Evolutionary conservation across 2,888 invertebrate genomes (phyloP).

Genomic region (Drosophila parthenogenetica): DNA sequence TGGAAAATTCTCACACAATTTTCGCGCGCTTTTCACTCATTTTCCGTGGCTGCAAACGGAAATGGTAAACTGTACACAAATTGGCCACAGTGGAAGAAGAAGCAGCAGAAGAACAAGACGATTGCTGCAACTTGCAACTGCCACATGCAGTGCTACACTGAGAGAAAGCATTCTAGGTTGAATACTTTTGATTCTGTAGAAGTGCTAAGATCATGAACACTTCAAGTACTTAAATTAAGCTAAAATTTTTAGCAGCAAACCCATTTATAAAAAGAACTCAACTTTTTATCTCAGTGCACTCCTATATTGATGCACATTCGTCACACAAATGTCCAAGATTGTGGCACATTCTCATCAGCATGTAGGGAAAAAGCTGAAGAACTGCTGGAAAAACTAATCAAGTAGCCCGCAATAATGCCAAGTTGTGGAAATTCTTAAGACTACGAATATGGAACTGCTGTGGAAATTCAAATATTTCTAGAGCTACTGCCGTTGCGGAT

Average conservation of each 20-base stretch:
- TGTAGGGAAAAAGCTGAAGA: slow-evolving; percentile 32
- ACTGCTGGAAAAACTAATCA: slow-evolving; percentile 41
- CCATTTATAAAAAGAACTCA: too few species aligned
- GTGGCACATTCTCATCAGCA: slow-evolving; percentile 44
- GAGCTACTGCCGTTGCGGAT: slow-evolving; percentile 40
- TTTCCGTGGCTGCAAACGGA: slow-evolving; percentile 58
- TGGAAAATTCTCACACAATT: slow-evolving; percentile 76
- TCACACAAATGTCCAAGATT: slow-evolving; percentile 52
- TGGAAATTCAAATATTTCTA: slow-evolving; percentile 56
- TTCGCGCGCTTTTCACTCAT: slow-evolving; percentile 64
- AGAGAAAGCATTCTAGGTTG: not conserved
- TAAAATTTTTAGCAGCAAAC: too few species aligned
- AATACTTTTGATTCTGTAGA: too few species aligned
- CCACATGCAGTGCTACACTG: slow-evolving; percentile 17
- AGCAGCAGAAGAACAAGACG: slow-evolving; percentile 13
- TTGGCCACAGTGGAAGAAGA: slow-evolving; percentile 62
- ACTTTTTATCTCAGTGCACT: not conserved
- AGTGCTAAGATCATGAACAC: too few species aligned
- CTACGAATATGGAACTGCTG: slow-evolving; percentile 14
- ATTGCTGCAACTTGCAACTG: slow-evolving; percentile 20
- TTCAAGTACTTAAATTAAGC: too few species aligned
- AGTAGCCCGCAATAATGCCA: slow-evolving; percentile 11
- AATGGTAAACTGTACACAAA: slow-evolving; percentile 71
- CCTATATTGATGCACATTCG: slow-evolving; percentile 49
- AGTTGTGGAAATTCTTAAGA: slow-evolving; percentile 2